Evolutionary conservation across 2,888 invertebrate genomes (phyloP).

Genomic region (Sinopyrophorus schimmeli): DNA sequence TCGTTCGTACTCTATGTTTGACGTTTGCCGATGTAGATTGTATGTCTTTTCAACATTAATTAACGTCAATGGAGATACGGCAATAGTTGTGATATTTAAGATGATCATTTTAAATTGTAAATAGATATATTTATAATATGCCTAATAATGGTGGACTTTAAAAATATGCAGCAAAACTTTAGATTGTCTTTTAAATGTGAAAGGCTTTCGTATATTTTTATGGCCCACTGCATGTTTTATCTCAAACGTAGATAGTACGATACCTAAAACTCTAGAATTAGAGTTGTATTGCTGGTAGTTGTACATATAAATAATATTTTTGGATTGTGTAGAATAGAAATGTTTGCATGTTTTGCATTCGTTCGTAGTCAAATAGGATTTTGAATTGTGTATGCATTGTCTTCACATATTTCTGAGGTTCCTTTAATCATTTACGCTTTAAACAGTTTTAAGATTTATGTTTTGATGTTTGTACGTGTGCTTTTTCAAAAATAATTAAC

Average conservation of each 20-base stretch:
- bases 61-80: constrained; percentile 40
- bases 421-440: constrained; percentile 30
- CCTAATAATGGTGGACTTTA: constrained; percentile 26
- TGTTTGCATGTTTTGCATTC: constrained; percentile 44
- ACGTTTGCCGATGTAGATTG: constrained; percentile 33
- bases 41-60: constrained; percentile 31
- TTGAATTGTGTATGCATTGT: constrained; percentile 24
- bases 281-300: constrained; percentile 50
- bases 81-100: constrained; percentile 45
- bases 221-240: constrained; percentile 26
- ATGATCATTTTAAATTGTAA: constrained; percentile 32
- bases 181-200: not conserved
- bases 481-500: too few species aligned
- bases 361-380: constrained; percentile 5
- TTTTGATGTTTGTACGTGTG: constrained; percentile 17
- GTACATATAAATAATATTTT: constrained; percentile 54
- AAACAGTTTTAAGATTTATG: constrained; percentile 17
- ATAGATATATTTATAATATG: constrained; percentile 24
- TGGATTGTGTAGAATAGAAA: constrained; percentile 53
- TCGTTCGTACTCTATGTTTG: constrained; percentile 38
- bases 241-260: constrained; percentile 43
- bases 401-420: constrained; percentile 26
- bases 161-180: constrained; percentile 14
- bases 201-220: constrained; percentile 13
- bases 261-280: constrained; percentile 48